Conservation (phyloP, 1,140 invertebrate genomes). For the Drosophila sproati region DNA sequence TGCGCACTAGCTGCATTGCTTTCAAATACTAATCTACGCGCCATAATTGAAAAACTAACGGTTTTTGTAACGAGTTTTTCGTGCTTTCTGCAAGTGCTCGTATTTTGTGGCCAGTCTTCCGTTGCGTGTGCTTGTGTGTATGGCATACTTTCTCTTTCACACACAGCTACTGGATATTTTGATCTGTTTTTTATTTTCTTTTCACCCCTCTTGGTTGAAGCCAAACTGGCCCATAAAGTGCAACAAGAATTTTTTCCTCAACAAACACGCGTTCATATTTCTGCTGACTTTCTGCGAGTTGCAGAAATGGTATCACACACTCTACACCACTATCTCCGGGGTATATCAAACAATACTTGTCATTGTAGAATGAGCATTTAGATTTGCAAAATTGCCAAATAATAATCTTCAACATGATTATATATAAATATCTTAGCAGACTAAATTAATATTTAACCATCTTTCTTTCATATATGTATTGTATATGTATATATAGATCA, state of each 20-base stretch:
- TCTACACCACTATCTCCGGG: constrained; percentile 10
- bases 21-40: constrained; percentile 82
- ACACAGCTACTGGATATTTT: constrained; percentile 29
- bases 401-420: too few relatives aligned
- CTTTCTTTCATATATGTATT: not conserved
- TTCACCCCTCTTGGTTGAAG: constrained; percentile 25
- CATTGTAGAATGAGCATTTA: too few relatives aligned
- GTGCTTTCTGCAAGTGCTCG: constrained; percentile 72
- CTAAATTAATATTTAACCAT: too few relatives aligned
- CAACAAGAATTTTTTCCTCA: constrained; percentile 66
- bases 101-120: constrained; percentile 28
- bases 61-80: constrained; percentile 82
- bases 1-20: constrained; percentile 48
- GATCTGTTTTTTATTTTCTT: constrained; percentile 5
- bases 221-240: constrained; percentile 63
- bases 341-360: not conserved
- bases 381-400: too few relatives aligned
- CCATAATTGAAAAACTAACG: constrained; percentile 82
- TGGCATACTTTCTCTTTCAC: constrained; percentile 53
- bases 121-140: not conserved
- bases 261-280: constrained; percentile 66
- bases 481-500: not conserved
- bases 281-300: constrained; percentile 61
- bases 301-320: constrained; percentile 15
- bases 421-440: too few relatives aligned